phyloP scores from a whole-genome alignment of 2,113 vertebrate genomes.

The Mionectes macconnelli region DNA sequence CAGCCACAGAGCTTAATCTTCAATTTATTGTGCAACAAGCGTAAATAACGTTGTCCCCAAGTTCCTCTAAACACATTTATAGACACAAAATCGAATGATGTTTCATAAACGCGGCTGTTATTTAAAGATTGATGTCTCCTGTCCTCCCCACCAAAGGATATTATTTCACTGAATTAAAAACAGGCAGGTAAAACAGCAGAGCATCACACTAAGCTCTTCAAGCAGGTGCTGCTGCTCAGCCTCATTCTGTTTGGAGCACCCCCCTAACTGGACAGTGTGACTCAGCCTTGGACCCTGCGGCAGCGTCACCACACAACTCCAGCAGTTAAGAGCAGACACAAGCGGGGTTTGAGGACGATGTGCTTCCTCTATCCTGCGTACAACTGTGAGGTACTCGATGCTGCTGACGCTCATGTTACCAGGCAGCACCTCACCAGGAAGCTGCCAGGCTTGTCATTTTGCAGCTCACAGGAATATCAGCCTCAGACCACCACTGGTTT shows the following conservation, averaged over 20 bases:
- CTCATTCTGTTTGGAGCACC: not conserved
- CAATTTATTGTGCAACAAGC: constrained; percentile 51
- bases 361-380: rapidly evolving
- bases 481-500: not conserved
- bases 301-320: not conserved
- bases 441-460: not conserved
- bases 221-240: not conserved
- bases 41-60: not conserved
- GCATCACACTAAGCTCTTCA: not conserved
- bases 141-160: rapidly evolving
- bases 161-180: not conserved
- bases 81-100: not conserved
- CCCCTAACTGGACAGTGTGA: not conserved
- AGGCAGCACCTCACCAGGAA: not conserved
- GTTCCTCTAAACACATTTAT: not conserved
- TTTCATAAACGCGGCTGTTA: not conserved
- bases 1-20: not conserved
- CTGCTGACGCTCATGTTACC: not conserved
- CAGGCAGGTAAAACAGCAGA: not conserved
- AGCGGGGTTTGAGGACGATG: not conserved
- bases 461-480: not conserved
- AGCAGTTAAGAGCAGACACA: not conserved
- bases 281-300: not conserved
- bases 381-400: rapidly evolving
- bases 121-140: not conserved